A percentile compares a stretch with the other conserved stretches of the same genome.
Conservation (phyloP, 2,888 invertebrate genomes). For the Yponomeuta sedellus region DNA sequence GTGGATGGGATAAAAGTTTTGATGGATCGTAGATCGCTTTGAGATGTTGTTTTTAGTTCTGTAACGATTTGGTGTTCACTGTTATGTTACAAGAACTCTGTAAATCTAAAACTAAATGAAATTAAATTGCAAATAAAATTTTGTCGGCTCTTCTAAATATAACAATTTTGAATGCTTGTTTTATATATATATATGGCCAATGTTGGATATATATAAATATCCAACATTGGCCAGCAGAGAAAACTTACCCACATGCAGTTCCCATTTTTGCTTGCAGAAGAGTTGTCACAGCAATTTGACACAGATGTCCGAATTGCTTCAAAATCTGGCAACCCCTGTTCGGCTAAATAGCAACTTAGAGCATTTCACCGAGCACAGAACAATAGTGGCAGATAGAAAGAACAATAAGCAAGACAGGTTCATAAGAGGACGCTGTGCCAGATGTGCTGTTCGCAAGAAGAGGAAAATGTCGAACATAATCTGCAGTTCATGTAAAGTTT, state of each 20-base stretch:
- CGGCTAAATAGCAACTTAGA: background rate
- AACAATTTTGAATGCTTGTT: slow-evolving; percentile 16
- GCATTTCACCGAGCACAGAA: slow-evolving; percentile 10
- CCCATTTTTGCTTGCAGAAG: too few relatives aligned
- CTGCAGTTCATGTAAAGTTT: slow-evolving; percentile 12
- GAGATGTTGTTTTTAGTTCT: too few relatives aligned
- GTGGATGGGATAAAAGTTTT: too few relatives aligned
- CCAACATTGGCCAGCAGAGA: background rate
- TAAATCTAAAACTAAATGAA: too few relatives aligned
- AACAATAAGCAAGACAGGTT: too few relatives aligned
- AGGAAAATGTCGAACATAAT: slow-evolving; percentile 6
- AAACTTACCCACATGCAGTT: background rate
- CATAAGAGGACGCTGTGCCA: slow-evolving; percentile 15
- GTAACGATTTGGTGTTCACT: too few relatives aligned
- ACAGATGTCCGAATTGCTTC: too few relatives aligned
- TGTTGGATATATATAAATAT: too few relatives aligned
- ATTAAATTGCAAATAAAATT: slow-evolving; percentile 18
- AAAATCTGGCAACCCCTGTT: background rate
- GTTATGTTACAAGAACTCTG: too few relatives aligned
- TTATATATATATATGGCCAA: slow-evolving; percentile 19
- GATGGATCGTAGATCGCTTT: too few relatives aligned
- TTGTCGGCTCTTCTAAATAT: slow-evolving; percentile 16
- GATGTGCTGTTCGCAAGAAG: slow-evolving; percentile 11
- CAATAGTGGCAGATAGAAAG: too few relatives aligned
- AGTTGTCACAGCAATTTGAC: slow-evolving; percentile 15